phyloP scores from a whole-genome alignment of 1,140 invertebrate genomes.

The Glomeris maerens region DNA sequence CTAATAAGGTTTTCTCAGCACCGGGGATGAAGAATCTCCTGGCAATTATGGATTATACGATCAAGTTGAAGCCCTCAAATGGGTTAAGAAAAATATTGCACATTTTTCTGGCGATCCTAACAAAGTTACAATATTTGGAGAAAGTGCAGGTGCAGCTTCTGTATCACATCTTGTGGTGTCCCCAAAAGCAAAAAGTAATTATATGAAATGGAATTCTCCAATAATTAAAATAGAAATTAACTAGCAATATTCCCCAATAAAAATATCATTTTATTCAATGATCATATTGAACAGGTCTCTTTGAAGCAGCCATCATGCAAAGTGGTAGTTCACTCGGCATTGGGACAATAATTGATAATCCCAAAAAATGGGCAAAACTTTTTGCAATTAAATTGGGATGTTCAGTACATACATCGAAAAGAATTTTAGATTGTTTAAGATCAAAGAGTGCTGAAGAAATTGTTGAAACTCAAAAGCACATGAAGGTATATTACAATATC shows the following conservation, averaged over 20 bases:
- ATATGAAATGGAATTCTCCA: too few relatives aligned
- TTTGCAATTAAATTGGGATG: too few relatives aligned
- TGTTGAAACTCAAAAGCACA: too few relatives aligned
- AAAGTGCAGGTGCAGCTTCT: slow-evolving; percentile 50
- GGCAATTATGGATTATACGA: slow-evolving; percentile 21
- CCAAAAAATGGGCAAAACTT: too few relatives aligned
- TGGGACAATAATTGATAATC: too few relatives aligned
- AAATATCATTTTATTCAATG: too few relatives aligned
- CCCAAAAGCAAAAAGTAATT: slow-evolving; percentile 28
- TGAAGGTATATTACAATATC: too few relatives aligned
- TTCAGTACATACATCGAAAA: too few relatives aligned
- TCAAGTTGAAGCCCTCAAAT: slow-evolving; percentile 18
- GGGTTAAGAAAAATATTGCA: slow-evolving; percentile 20
- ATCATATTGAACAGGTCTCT: not conserved
- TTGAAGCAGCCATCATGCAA: not conserved
- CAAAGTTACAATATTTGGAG: slow-evolving; percentile 42
- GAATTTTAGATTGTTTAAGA: too few relatives aligned
- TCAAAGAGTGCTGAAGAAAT: too few relatives aligned
- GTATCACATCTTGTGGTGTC: slow-evolving; percentile 51
- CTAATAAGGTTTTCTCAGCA: slow-evolving; percentile 5
- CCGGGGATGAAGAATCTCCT: slow-evolving; percentile 1
- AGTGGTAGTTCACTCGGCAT: too few relatives aligned
- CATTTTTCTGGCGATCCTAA: slow-evolving; percentile 19
- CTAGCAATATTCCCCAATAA: too few relatives aligned
- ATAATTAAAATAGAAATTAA: not conserved